phyloP scores from a whole-genome alignment of 2,797 vertebrate species.

The Chromis chromis region DNA sequence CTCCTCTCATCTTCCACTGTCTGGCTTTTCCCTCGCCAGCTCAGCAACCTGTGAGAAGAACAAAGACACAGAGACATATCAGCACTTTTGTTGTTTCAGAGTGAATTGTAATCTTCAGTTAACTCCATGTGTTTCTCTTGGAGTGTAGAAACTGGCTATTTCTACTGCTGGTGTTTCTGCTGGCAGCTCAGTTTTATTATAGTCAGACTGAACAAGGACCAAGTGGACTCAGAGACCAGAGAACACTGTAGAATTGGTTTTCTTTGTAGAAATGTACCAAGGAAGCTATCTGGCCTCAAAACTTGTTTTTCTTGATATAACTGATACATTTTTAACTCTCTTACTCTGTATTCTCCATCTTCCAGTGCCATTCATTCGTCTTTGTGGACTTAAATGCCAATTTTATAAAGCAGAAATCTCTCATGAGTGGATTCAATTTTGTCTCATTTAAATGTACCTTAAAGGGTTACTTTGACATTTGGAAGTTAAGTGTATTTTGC shows the following conservation, averaged over 20 bases:
- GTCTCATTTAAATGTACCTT: constrained; percentile 64
- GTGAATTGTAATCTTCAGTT: constrained; percentile 60
- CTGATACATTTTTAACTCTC: constrained; percentile 55
- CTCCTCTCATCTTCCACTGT: constrained; percentile 53
- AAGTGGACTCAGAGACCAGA: constrained; percentile 77
- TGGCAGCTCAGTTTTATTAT: constrained; percentile 64
- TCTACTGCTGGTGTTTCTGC: constrained; percentile 61
- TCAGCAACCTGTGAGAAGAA: constrained; percentile 41
- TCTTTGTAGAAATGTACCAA: constrained; percentile 45
- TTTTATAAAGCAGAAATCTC: constrained; percentile 70
- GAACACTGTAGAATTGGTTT: constrained; percentile 66
- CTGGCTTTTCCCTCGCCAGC: constrained; percentile 48
- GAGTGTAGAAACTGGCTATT: constrained; percentile 53
- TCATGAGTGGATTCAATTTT: constrained; percentile 43
- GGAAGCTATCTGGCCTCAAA: constrained; percentile 53
- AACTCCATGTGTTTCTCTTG: constrained; percentile 56
- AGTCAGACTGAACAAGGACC: constrained; percentile 71
- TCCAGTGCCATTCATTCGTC: constrained; percentile 71
- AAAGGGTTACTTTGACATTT: constrained; percentile 65
- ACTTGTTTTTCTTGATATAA: constrained; percentile 61
- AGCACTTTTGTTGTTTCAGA: constrained; percentile 76
- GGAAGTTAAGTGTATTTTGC: constrained; percentile 23
- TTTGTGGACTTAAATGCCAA: constrained; percentile 69
- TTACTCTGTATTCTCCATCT: constrained; percentile 67
- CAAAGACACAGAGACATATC: constrained; percentile 64